Percentiles rank a stretch among this genome's conserved stretches.
Conservation (phyloP, 2,113 vertebrate genomes). For the Pterocles orientalis region DNA sequence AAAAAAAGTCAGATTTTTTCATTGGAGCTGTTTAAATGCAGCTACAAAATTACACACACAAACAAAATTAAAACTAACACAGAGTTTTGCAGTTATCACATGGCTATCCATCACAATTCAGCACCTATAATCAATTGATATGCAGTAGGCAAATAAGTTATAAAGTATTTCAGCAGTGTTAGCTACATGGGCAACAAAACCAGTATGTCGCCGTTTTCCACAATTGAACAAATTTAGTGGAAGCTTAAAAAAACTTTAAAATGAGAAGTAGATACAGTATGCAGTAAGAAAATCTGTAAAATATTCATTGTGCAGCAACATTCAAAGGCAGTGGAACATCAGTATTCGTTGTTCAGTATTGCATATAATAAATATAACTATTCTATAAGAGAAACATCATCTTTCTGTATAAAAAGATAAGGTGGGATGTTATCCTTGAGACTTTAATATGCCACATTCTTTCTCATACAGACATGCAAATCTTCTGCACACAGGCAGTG, state of each 20-base stretch:
- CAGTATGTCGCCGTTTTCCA: not conserved
- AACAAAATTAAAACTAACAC: not conserved
- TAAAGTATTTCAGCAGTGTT: not conserved
- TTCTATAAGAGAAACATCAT: not conserved
- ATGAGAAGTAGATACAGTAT: not conserved
- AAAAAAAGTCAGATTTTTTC: not conserved
- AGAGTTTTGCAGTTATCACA: not conserved
- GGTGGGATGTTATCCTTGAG: not conserved
- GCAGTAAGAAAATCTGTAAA: not conserved
- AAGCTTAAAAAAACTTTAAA: conserved; percentile 24
- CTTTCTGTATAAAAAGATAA: not conserved
- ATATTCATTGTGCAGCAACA: not conserved
- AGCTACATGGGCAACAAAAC: not conserved
- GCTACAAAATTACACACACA: not conserved
- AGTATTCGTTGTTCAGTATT: not conserved
- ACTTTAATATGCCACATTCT: not conserved
- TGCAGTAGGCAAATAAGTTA: not conserved
- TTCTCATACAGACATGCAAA: not conserved
- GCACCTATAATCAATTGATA: not conserved
- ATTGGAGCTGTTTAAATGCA: not conserved
- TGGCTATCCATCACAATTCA: not conserved
- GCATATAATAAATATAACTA: not conserved
- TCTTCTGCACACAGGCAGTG: not conserved
- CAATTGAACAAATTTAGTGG: not conserved
- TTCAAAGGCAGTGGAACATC: not conserved